These are phyloP conservation scores for Heliconius nattereri DNA, from an alignment of 1,140 invertebrate species.

Conservation along the genomic window DNA sequence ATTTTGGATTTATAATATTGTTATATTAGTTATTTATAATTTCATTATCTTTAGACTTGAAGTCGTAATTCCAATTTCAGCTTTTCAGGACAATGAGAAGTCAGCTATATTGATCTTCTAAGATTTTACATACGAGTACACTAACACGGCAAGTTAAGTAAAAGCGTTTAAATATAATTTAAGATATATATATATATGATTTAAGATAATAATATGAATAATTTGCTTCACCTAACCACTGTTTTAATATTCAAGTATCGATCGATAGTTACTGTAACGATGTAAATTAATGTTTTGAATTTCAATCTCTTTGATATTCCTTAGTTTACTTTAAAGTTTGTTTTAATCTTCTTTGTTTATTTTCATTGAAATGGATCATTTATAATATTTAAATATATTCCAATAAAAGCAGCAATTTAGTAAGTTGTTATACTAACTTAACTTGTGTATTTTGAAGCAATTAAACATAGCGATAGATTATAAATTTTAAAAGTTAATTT, in stretches of 20 bases:
- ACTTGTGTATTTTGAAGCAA: not conserved
- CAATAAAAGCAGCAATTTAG: not conserved
- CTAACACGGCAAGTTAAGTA: too few relatives aligned
- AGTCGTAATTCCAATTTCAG: not conserved
- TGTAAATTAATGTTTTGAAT: slow-evolving; percentile 5
- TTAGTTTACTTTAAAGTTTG: not conserved
- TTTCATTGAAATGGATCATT: not conserved
- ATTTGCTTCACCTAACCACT: not conserved
- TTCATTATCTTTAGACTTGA: too few relatives aligned
- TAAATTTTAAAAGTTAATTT: too few relatives aligned
- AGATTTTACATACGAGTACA: too few relatives aligned
- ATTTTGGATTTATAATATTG: too few relatives aligned
- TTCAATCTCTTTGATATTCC: slow-evolving; percentile 7
- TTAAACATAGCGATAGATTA: too few relatives aligned
- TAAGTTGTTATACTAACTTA: not conserved
- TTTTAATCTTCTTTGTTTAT: slow-evolving; percentile 7
- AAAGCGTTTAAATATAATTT: too few relatives aligned
- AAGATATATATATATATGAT: too few relatives aligned
- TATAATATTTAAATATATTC: not conserved
- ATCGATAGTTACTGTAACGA: not conserved
- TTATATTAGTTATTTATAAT: too few relatives aligned
- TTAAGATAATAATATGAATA: too few relatives aligned
- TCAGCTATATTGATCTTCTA: too few relatives aligned
- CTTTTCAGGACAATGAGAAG: not conserved
- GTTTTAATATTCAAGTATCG: slow-evolving; percentile 3